Conservation (phyloP, 2,888 invertebrate genomes). For the Willowsia nigromaculata region DNA sequence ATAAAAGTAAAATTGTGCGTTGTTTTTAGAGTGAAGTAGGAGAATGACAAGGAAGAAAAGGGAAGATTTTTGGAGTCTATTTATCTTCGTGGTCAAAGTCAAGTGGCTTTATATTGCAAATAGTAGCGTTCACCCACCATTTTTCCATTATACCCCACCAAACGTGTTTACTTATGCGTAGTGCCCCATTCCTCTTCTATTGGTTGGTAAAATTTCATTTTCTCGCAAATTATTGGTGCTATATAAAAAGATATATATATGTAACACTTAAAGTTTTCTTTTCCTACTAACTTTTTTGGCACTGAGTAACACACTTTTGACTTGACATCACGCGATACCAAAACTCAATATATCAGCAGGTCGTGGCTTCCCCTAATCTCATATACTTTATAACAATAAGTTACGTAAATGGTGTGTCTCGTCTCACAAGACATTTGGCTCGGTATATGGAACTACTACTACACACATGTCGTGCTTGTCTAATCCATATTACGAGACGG, state of each 20-base stretch:
- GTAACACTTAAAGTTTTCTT: constrained; percentile 26
- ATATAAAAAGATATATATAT: background rate
- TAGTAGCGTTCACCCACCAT: too few relatives aligned
- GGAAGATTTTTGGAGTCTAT: constrained; percentile 70
- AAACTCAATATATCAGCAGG: constrained; percentile 36
- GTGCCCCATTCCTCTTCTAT: too few relatives aligned
- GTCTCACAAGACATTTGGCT: background rate
- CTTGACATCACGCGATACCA: constrained; percentile 34
- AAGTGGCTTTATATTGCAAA: constrained; percentile 29
- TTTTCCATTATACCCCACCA: too few relatives aligned
- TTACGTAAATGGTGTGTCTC: constrained; percentile 3
- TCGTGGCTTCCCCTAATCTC: background rate
- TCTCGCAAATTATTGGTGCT: background rate
- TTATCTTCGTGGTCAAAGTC: constrained; percentile 75
- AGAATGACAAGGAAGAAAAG: constrained; percentile 7
- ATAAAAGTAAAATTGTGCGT: constrained; percentile 74
- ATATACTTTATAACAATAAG: background rate
- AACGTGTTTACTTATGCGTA: too few relatives aligned
- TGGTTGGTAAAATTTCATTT: background rate
- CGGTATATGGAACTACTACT: background rate
- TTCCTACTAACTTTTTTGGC: constrained; percentile 29
- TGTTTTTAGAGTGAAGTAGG: background rate
- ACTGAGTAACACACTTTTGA: constrained; percentile 24
- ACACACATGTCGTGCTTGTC: constrained; percentile 1
- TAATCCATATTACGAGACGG: constrained; percentile 31